Evolutionary conservation across 2,888 invertebrate species (phyloP), one percentile per base, ranked within the genome.

Genomic region (Amblyteles armatorius): DNA sequence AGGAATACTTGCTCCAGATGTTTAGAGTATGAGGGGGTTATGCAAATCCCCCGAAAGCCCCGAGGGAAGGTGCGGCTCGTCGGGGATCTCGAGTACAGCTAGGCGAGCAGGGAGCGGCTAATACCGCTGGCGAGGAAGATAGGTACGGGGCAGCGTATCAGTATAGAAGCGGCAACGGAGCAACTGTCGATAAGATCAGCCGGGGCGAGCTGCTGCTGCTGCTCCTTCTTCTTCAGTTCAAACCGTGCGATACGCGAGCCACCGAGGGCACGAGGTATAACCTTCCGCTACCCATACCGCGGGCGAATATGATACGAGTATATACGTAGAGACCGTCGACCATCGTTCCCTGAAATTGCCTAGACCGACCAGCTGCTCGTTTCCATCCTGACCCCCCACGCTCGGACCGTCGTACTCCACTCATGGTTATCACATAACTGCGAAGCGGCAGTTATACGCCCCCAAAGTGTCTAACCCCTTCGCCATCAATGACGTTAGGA

Each of bases 161-260:
- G 81, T 73, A 50, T 74, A 50, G 77, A 81, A 83, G 83, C 85
- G 76, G 83, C 85, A 83, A 81, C 77, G 86, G 74, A 76, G 79
- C 82, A 81, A 76, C 81, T 79, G 81, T 77, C 83, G 87, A 82
- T 82, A 80, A 83, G 82, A 85, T 85, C 83, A 86, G 83, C 71
- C 72, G 22, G 68, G 52, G 55, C 72, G 71, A 76, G 77, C 69
- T 55, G 48, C 79, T 81, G 44, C 79, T 81, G 80, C 82, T 81
- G 81, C 82, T 82, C 80, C 83, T 80, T 82, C 83, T 80, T 85
- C 80, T 83, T 84, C 81, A 71, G 60, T n/a, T 72, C 76, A 73
- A 76, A 83, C 60, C 67, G 67, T 55, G 50, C 73, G 67, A 55
- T 77, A 77, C 76, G 55, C 71, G 52, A 67, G 50, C 77, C 63